A percentile compares a stretch with the other conserved stretches of the same genome.
Evolutionary conservation across 2,888 invertebrate species (phyloP).

Genomic region (Cartodere bifasciata): DNA sequence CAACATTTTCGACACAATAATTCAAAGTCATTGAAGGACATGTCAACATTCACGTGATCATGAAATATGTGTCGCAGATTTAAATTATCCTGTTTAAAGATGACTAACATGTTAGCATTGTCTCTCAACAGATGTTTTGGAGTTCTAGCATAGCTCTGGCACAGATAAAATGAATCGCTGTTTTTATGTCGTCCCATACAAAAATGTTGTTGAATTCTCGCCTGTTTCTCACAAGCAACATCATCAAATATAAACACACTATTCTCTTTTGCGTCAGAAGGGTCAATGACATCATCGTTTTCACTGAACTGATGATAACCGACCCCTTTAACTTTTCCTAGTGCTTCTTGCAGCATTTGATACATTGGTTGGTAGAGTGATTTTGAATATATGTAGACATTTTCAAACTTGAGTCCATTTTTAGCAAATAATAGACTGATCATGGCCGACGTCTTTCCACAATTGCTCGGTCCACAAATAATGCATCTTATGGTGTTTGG

Average conservation of each 20-base stretch:
- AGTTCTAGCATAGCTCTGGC: constrained; percentile 24
- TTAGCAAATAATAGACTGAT: neutral
- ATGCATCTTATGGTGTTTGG: too few species aligned
- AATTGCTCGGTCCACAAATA: neutral
- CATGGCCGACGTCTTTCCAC: neutral
- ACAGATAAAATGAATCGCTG: constrained; percentile 25
- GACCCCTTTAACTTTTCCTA: neutral
- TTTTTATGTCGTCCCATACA: constrained; percentile 23
- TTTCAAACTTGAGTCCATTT: constrained; percentile 1
- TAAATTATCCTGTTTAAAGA: constrained; percentile 24
- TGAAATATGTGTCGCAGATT: constrained; percentile 21
- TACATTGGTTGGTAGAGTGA: constrained; percentile 3
- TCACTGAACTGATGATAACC: constrained; percentile 14
- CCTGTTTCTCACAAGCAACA: constrained; percentile 21
- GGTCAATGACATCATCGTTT: constrained; percentile 10
- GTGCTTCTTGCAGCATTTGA: neutral
- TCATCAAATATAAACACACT: constrained; percentile 28
- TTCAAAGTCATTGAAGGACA: constrained; percentile 17
- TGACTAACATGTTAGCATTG: constrained; percentile 23
- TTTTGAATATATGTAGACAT: constrained; percentile 5
- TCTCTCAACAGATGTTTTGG: constrained; percentile 27
- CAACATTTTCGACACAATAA: constrained; percentile 20
- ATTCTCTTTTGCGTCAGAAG: constrained; percentile 17
- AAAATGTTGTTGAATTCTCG: constrained; percentile 23
- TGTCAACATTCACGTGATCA: constrained; percentile 15